A percentile compares a stretch with the other conserved stretches of the same genome.
These are phyloP conservation scores for Neodiprion lecontei DNA, from an alignment of 1,140 invertebrate genomes.

Conservation along the genomic window DNA sequence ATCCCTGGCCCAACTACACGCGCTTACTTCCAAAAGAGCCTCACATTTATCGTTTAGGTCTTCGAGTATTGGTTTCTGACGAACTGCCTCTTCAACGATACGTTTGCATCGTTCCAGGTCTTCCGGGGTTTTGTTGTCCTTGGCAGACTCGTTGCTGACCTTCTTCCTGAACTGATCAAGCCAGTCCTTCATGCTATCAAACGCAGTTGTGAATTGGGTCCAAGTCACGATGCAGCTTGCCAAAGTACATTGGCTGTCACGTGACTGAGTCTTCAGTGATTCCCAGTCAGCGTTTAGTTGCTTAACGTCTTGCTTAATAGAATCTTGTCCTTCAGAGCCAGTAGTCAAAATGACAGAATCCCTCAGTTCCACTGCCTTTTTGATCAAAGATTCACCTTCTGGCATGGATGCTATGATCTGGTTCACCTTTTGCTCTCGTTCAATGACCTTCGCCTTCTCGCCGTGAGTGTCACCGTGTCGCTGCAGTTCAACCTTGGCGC, in stretches of 20 bases:
- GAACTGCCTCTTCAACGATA: slow-evolving; percentile 77
- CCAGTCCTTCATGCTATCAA: slow-evolving; percentile 80
- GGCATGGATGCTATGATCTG: slow-evolving; percentile 72
- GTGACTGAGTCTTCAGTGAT: slow-evolving; percentile 79
- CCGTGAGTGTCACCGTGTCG: slow-evolving; percentile 85
- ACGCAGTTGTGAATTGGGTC: slow-evolving; percentile 83
- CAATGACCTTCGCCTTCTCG: slow-evolving; percentile 76
- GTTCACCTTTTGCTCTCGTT: slow-evolving; percentile 76
- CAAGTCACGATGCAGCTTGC: slow-evolving; percentile 84
- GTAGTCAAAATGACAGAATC: slow-evolving; percentile 82
- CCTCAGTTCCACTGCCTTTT: slow-evolving; percentile 78
- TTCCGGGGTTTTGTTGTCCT: slow-evolving; percentile 81
- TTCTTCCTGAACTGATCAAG: slow-evolving; percentile 76
- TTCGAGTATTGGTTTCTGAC: slow-evolving; percentile 79
- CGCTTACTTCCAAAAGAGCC: slow-evolving; percentile 83
- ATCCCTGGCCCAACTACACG: slow-evolving; percentile 82
- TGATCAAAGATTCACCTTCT: slow-evolving; percentile 75
- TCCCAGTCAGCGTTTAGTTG: slow-evolving; percentile 89
- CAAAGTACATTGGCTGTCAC: slow-evolving; percentile 79
- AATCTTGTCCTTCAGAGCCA: slow-evolving; percentile 84
- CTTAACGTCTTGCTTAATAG: slow-evolving; percentile 83
- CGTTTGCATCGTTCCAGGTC: slow-evolving; percentile 80
- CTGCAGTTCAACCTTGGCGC: slow-evolving; percentile 82
- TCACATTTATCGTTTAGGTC: slow-evolving; percentile 88
- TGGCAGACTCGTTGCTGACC: slow-evolving; percentile 70